A percentile compares a stretch with the other conserved stretches of the same genome.
These are phyloP conservation scores for Shinisaurus crocodilurus DNA, from an alignment of 2,113 vertebrate species.

Conservation along the genomic window DNA sequence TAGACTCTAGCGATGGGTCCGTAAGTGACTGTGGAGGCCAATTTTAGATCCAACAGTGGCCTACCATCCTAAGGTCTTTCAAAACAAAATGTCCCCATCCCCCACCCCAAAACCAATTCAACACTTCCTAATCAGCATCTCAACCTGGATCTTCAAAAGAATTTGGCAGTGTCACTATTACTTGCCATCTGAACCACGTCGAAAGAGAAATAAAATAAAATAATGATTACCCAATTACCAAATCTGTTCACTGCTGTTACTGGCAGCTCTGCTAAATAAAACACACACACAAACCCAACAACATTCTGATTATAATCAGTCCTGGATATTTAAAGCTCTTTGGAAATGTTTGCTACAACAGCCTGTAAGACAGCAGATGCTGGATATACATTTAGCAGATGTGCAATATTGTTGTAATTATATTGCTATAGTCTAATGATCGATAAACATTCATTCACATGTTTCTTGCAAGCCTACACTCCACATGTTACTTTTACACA, in stretches of 20 bases:
- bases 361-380: constrained; percentile 9
- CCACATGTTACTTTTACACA: constrained; percentile 13
- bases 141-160: not conserved
- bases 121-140: not conserved
- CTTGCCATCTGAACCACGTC: not conserved
- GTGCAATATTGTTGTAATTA: constrained; percentile 29
- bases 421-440: constrained; percentile 6
- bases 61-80: not conserved
- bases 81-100: not conserved
- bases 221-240: not conserved
- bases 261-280: not conserved
- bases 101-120: not conserved
- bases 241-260: not conserved
- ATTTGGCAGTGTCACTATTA: not conserved
- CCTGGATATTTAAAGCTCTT: not conserved
- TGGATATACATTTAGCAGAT: constrained; percentile 34
- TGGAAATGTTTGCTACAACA: not conserved
- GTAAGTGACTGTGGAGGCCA: too few species aligned
- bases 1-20: too few species aligned
- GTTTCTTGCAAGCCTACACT: constrained; percentile 12
- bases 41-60: too few species aligned
- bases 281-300: not conserved
- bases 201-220: not conserved
- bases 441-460: constrained; percentile 18
- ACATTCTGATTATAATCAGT: not conserved